phyloP scores from a whole-genome alignment of 1,140 invertebrate species.

The Ditylenchus dipsaci region DNA sequence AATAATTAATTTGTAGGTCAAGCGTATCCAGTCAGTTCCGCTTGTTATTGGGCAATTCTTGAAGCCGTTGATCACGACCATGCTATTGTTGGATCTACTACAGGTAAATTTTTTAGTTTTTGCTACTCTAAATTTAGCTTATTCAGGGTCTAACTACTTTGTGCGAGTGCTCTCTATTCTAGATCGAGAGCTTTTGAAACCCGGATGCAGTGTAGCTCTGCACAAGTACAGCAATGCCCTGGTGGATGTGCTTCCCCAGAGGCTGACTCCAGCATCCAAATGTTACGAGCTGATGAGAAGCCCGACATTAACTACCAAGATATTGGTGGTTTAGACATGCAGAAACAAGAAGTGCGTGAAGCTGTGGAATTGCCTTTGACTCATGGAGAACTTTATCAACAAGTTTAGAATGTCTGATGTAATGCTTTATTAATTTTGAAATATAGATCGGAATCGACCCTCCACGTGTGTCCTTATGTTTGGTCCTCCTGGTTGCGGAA shows the following conservation, averaged over 20 bases:
- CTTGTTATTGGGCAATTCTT: constrained; percentile 95
- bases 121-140: background rate
- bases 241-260: constrained; percentile 95
- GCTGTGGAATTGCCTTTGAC: constrained; percentile 95
- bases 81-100: constrained; percentile 80
- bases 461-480: constrained; percentile 94
- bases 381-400: constrained; percentile 97
- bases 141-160: constrained; percentile 85
- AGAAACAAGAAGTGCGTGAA: constrained; percentile 97
- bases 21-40: constrained; percentile 92
- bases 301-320: constrained; percentile 93
- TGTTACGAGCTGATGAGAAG: constrained; percentile 95
- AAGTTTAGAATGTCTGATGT: constrained; percentile 73
- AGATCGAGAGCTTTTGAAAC: constrained; percentile 88
- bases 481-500: constrained; percentile 89
- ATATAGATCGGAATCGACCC: constrained; percentile 66
- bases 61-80: constrained; percentile 97
- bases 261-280: constrained; percentile 93
- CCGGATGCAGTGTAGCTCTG: constrained; percentile 87
- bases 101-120: constrained; percentile 61
- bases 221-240: constrained; percentile 97
- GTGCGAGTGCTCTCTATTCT: constrained; percentile 89
- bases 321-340: constrained; percentile 98
- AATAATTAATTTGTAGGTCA: constrained; percentile 70
- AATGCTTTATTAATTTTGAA: background rate